Conservation (phyloP, 2,797 vertebrate species). For the Myotis pilosus region DNA sequence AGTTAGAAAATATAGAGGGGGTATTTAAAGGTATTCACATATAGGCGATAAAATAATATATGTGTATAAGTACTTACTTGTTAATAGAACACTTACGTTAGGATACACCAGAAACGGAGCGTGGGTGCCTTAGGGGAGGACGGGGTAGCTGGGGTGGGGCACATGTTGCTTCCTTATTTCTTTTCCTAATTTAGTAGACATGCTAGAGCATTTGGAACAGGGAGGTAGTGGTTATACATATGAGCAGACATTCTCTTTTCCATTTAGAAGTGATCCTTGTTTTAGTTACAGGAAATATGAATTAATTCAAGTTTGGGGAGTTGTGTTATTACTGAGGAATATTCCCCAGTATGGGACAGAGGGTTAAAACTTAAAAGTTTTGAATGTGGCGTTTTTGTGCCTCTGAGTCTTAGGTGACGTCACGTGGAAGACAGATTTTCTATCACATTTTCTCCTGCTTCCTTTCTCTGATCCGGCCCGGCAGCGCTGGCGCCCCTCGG, state of each 20-base stretch:
- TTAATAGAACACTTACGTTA: not conserved
- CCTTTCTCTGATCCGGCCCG: fast-evolving
- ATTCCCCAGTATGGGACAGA: not conserved
- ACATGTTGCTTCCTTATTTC: not conserved
- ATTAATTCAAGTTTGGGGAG: not conserved
- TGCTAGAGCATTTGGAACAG: not conserved
- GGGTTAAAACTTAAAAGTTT: not conserved
- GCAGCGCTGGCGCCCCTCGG: not conserved
- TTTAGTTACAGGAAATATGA: not conserved
- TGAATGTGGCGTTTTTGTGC: not conserved
- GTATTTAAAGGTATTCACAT: not conserved
- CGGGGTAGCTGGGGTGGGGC: not conserved
- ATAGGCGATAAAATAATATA: not conserved
- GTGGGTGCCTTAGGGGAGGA: not conserved
- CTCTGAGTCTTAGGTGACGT: not conserved
- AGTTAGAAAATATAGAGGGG: not conserved
- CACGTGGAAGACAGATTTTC: not conserved
- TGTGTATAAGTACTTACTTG: not conserved
- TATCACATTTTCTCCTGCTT: not conserved
- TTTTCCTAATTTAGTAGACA: not conserved
- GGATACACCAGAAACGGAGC: not conserved
- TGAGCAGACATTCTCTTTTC: not conserved
- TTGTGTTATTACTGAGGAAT: not conserved
- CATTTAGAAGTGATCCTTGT: not conserved
- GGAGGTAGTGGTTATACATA: not conserved